A percentile compares a stretch with the other conserved stretches of the same genome.
phyloP scores from a whole-genome alignment of 2,113 vertebrate genomes.

The Lycocorax pyrrhopterus region DNA sequence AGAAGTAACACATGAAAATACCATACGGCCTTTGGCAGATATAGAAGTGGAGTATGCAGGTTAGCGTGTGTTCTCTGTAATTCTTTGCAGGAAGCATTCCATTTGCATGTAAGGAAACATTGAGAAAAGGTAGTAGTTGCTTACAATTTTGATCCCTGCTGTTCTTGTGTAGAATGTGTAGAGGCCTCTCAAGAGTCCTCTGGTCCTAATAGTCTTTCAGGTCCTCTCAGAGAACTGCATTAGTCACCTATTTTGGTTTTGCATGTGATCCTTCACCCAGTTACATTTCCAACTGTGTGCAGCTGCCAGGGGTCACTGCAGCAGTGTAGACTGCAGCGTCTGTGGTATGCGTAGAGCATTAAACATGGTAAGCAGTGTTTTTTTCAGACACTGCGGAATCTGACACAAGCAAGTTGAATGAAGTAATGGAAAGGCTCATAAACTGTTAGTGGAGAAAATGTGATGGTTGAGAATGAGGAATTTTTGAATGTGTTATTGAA shows the following conservation, averaged over 20 bases:
- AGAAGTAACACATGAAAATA: slow-evolving; percentile 85
- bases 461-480: background rate
- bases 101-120: background rate
- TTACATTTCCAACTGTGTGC: background rate
- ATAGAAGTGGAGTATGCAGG: slow-evolving; percentile 86
- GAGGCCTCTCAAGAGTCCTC: background rate
- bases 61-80: slow-evolving; percentile 45
- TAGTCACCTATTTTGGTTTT: background rate
- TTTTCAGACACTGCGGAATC: background rate
- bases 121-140: background rate
- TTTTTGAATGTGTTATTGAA: background rate
- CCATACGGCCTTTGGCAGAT: slow-evolving; percentile 79
- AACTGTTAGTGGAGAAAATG: background rate
- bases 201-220: background rate
- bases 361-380: background rate
- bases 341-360: background rate
- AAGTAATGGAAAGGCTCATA: background rate
- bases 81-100: background rate
- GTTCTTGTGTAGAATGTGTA: background rate
- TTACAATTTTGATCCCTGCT: background rate
- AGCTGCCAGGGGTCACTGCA: background rate
- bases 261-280: background rate
- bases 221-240: background rate
- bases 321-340: fast-evolving
- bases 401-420: background rate